Percentiles rank a stretch among this genome's conserved stretches.
Conservation (phyloP, 2,797 vertebrate genomes). For the Sebastes elongatus region DNA sequence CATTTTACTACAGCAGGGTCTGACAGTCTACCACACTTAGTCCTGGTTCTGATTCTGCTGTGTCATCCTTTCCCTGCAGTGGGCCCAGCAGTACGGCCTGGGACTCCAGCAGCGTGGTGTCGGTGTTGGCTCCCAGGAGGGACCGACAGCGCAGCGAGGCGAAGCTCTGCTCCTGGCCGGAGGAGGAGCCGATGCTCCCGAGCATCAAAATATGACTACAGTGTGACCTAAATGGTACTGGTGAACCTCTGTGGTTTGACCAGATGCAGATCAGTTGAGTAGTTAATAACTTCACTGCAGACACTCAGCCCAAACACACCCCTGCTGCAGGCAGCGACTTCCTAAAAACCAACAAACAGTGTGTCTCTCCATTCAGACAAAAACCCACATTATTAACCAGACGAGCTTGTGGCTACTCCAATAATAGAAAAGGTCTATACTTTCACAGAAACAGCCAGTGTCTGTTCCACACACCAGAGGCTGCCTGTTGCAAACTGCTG, state of each 20-base stretch:
- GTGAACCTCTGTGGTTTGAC: background rate
- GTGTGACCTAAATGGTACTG: background rate
- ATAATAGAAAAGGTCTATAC: slow-evolving; percentile 11
- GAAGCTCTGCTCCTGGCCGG: background rate
- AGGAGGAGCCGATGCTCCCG: background rate
- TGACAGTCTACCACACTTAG: background rate
- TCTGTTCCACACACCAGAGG: slow-evolving; percentile 20
- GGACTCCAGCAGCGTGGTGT: background rate
- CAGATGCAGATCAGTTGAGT: background rate
- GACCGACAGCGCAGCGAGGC: background rate
- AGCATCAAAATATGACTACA: background rate
- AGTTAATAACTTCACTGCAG: background rate
- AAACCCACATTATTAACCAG: slow-evolving; percentile 32
- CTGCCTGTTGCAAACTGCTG: slow-evolving; percentile 13
- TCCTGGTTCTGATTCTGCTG: background rate
- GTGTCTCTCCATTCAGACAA: slow-evolving; percentile 8
- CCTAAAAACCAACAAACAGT: slow-evolving; percentile 17
- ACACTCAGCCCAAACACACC: background rate
- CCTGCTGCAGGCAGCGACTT: background rate
- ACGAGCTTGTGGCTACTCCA: slow-evolving; percentile 4
- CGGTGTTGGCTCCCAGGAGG: background rate
- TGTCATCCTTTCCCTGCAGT: background rate
- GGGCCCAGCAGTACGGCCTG: background rate
- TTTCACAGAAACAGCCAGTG: background rate
- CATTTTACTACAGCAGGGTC: background rate